A percentile compares a stretch with the other conserved stretches of the same genome.
Evolutionary conservation across 2,113 vertebrate genomes (phyloP).

Genomic region (Hoplias malabaricus): DNA sequence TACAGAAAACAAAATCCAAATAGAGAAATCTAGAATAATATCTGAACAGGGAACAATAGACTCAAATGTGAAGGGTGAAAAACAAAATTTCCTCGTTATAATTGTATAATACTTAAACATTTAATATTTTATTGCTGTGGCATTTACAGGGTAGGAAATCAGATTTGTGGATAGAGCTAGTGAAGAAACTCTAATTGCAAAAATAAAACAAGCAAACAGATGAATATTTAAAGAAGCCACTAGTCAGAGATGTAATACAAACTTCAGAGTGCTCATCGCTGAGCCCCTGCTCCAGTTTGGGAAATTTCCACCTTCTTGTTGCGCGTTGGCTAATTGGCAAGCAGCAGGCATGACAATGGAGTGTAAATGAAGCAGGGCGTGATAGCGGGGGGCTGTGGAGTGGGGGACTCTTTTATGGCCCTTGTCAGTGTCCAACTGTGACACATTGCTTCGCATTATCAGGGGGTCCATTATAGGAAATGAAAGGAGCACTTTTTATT

Average conservation of each 20-base stretch:
- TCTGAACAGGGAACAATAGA: too few relatives aligned
- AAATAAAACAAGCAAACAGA: not conserved
- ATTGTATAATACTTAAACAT: too few relatives aligned
- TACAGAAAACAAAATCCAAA: not conserved
- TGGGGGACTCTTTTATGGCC: constrained; percentile 42
- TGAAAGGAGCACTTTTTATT: constrained; percentile 44
- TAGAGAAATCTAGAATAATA: not conserved
- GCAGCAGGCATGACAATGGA: constrained; percentile 59
- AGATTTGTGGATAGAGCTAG: not conserved
- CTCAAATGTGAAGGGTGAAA: too few relatives aligned
- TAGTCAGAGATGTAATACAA: not conserved
- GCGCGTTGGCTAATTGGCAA: constrained; percentile 40
- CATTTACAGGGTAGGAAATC: too few relatives aligned
- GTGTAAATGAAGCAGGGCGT: constrained; percentile 57
- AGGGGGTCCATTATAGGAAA: constrained; percentile 48
- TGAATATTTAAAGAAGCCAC: not conserved
- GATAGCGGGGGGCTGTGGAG: constrained; percentile 1
- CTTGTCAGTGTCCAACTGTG: constrained; percentile 42
- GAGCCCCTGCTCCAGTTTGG: not conserved
- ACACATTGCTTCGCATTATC: constrained; percentile 48
- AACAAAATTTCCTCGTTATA: too few relatives aligned
- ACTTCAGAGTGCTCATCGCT: not conserved
- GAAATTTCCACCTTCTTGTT: constrained; percentile 11
- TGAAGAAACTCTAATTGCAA: not conserved
- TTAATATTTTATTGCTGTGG: too few relatives aligned